Base-by-base conservation (phyloP, 2,113 vertebrate genomes). In the Nettapus auritus region DNA sequence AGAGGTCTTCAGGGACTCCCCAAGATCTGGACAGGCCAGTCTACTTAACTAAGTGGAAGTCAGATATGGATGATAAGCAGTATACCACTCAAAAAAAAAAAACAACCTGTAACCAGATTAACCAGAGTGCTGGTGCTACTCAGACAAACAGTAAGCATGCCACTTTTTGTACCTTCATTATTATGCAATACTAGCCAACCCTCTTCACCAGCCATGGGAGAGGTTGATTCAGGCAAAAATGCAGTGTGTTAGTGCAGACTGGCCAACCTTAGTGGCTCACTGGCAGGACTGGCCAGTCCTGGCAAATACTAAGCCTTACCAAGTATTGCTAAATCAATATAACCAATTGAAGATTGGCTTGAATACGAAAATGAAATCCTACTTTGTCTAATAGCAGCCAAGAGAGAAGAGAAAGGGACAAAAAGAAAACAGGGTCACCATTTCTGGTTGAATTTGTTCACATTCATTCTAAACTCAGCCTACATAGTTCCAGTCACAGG, bases 1-100 rank as follows among this genome's bases (percentile, higher is more conserved):
- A 38, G 12, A 18, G 11, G 8, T 28, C 28, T 84, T n/a, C 5
- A 4, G 34, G 42, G 50, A 13, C 22, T 85, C 5, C 22, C 7
- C 38, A 63, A 53, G 31, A 56, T 7, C 28, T 62, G n/a, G 17
- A 46, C 29, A 64, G 20, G 16, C 33, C 67, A 34, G 7, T 4
- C 16, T 29, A 21, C n/a, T 38, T 22, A 75, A 50, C 21, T 16
- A 48, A 46, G 16, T 53, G 31, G 38, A 53, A 87, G 31, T 53
- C 33, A 57, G 5, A 18, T 3, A n/a, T 5, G 33, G 63, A 50
- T 68, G 48, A 18, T 44, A 36, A 85, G 21, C 42, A 46, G 1
- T 11, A 22, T 2, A 23, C 6, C 57, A 42, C 0, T 0, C 7
- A 3, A 31, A 13, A 89, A 59, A 48, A 48, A 22, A 31, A n/a